Evolutionary conservation across 2,113 vertebrate species (phyloP).

Genomic region (cattle (Bos taurus)): DNA sequence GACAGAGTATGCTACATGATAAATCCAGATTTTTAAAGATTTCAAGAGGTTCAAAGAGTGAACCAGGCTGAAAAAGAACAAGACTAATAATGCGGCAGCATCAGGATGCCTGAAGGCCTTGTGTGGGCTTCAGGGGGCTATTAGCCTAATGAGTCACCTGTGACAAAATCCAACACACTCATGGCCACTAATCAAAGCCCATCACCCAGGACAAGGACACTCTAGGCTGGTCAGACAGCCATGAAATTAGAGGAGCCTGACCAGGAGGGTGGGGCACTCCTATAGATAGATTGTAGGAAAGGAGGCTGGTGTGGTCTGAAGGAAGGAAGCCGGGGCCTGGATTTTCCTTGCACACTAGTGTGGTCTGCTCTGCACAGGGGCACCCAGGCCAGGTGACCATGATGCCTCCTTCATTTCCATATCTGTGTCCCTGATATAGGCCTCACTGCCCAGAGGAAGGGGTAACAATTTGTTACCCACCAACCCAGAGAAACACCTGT

Average conservation of each 20-base stretch:
- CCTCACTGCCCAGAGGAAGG: not conserved
- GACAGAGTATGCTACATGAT: not conserved
- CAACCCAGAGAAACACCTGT: not conserved
- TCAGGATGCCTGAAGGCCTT: not conserved
- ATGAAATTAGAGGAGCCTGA: not conserved
- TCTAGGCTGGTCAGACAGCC: not conserved
- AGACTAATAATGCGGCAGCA: not conserved
- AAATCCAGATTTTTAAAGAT: not conserved
- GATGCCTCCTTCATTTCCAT: rapidly evolving
- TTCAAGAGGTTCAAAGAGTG: not conserved
- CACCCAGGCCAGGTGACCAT: not conserved
- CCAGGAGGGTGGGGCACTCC: not conserved
- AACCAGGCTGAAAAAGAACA: not conserved
- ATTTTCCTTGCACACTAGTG: not conserved
- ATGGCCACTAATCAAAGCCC: not conserved
- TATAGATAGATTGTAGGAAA: not conserved
- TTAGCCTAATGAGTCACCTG: not conserved
- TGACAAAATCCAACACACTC: not conserved
- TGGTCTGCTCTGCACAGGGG: not conserved
- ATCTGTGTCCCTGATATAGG: not conserved
- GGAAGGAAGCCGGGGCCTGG: not conserved
- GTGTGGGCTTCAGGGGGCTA: not conserved
- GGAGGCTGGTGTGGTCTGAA: not conserved
- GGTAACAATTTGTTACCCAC: not conserved
- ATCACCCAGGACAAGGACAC: not conserved